Evolutionary conservation across 2,888 invertebrate species (phyloP), one percentile per base, ranked within the genome.

Genomic region (Gonocerus acuteangulatus): DNA sequence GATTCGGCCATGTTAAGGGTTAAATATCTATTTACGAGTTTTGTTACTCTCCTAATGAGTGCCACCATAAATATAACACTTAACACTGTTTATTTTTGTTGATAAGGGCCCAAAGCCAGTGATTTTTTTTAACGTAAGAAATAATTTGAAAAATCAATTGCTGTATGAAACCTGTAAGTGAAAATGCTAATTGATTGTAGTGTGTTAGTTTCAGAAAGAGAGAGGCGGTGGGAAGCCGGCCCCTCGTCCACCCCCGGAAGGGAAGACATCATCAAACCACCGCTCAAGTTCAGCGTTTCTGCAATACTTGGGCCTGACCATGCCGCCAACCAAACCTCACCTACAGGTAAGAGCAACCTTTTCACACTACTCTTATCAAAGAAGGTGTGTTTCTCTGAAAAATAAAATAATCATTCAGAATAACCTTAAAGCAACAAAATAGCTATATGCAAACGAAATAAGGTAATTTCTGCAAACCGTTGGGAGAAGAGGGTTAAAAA

Each of bases 281-380:
- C 89, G 72, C 79, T 92, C 70, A 92, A 92, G 76, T 93, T 93
- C 76, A 92, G 92, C 82, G 92, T 93, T 66, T 91, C 87, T 79
- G 92, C 92, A 48, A 93, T 93, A 69, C 78, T 93, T 70, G 90
- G 90, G 1, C 65, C 65, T 13, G 67, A 68, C 48, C 65, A 67
- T 49, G 52, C 64, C 64, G 67, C 67, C 45, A 70, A 71, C 61
- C 64, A 66, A 11, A 58, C 66, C 11, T 64, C 67, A 7, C 67
- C 66, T 44, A 48, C 67, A 63, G 69, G 69, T 69, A 65, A 61
- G 57, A 22, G 15, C 39, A n/a, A 6, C n/a, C 39, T 27, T 27
- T 9, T 27, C 7, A 42, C 13, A 19, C 47, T 36, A 21, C 9
- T 52, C 18, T 15, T 15, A 18, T 6, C 19, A 22, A 57, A 18